Base-by-base conservation (phyloP, 2,888 invertebrate species). In the Cepaea hortensis region DNA sequence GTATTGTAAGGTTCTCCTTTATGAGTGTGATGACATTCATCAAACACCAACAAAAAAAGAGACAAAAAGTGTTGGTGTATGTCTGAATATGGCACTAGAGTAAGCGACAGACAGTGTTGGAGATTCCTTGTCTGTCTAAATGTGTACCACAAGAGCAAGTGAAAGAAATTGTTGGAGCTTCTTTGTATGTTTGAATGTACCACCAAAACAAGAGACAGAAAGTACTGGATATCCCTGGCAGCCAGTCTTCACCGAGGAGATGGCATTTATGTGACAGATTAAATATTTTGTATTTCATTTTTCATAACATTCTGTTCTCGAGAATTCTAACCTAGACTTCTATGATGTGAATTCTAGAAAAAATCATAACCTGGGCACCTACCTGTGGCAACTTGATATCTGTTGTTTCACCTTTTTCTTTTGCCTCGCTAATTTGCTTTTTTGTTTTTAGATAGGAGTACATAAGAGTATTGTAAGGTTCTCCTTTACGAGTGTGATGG, bases 11-110 rank as follows among this genome's bases (percentile, higher is more conserved):
- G 89, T 79, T 91, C 90, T 35, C 88, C 88, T 80, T 91, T 91
- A 15, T 87, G 84, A 5, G 91, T 89, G 85, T 91, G 90, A 80
- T 91, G 91, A 70, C 91, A 91, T 77, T 91, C 91, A 84, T 91
- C 91, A 35, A 35, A 35, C 1, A 35, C 35, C 35, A 35, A 1
- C 35, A n/a, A n/a, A n/a, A n/a, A n/a, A 35, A 35, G 35, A 35
- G 35, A 35, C 35, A 35, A 35, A 35, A 35, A 35, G 35, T 35
- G 35, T 35, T 35, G 35, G 35, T 35, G 35, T 35, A 35, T 35
- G 35, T 35, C 35, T 35, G 35, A 35, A 35, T 35, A 35, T 35
- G 1, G 35, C 35, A 35, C 35, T 35, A 35, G 35, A 35, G 35
- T 35, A 35, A 35, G 35, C 0, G 35, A 35, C 35, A 35, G 35